Percentiles rank a stretch among this genome's conserved stretches.
Evolutionary conservation across 2,113 vertebrate species (phyloP).

Genomic region (Typhlomys cinereus): DNA sequence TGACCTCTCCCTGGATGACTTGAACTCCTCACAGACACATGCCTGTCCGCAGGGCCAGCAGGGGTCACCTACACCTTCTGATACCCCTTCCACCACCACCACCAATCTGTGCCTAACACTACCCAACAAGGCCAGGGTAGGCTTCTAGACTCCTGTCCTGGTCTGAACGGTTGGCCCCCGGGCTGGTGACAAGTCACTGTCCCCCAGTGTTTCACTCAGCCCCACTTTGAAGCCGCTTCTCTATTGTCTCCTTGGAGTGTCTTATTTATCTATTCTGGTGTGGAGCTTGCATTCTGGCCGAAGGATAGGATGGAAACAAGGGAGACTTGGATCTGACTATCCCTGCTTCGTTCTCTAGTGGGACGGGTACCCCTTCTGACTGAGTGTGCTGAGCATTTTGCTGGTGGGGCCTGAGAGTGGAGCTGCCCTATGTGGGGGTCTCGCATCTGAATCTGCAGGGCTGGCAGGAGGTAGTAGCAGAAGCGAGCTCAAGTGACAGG

Average conservation of each 20-base stretch:
- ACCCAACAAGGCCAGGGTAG: too few relatives aligned
- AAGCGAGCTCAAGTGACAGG: not conserved
- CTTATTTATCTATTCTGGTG: not conserved
- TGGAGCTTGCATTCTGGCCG: rapidly evolving
- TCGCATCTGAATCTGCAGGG: not conserved
- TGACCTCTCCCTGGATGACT: not conserved
- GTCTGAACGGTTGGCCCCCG: constrained; percentile 11
- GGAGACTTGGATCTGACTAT: not conserved
- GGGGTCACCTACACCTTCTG: rapidly evolving
- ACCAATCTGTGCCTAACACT: not conserved
- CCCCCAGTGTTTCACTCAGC: not conserved
- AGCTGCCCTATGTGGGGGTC: not conserved
- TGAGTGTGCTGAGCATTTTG: not conserved
- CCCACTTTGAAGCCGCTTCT: not conserved
- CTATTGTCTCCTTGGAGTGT: rapidly evolving
- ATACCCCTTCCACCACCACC: not conserved
- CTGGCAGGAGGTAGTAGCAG: not conserved
- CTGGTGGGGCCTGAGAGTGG: not conserved
- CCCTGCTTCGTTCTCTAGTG: rapidly evolving
- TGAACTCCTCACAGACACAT: not conserved
- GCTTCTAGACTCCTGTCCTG: not conserved
- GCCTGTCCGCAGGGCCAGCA: not conserved
- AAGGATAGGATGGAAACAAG: not conserved
- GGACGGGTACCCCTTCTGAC: rapidly evolving
- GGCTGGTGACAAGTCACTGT: not conserved